Evolutionary conservation across 2,888 invertebrate species (phyloP).

Genomic region (Hyalella azteca): DNA sequence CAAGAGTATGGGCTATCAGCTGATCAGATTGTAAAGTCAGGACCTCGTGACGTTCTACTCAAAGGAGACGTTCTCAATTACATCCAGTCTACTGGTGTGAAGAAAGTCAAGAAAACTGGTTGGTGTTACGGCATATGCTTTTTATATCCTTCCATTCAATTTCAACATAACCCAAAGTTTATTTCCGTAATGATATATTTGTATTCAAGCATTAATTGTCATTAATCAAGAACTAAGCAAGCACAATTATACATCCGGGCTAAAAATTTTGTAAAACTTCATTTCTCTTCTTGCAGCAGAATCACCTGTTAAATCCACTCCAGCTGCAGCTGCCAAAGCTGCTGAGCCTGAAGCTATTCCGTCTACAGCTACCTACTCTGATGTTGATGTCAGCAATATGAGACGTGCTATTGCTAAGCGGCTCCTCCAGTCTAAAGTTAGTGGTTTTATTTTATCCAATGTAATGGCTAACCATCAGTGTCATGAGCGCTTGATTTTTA

Average conservation of each 20-base stretch:
- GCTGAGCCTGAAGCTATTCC: not conserved
- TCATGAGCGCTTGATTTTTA: no score
- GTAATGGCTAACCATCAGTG: no score
- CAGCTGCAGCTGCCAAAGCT: conserved; percentile 39
- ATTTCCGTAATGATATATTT: no score
- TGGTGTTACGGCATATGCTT: not conserved
- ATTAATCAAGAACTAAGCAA: no score
- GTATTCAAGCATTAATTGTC: no score
- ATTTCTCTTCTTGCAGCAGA: not conserved
- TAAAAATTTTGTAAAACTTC: not conserved
- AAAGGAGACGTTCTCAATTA: conserved; percentile 69
- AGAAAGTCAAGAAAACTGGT: conserved; percentile 51
- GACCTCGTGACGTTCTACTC: conserved; percentile 69
- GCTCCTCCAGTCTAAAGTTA: conserved; percentile 71
- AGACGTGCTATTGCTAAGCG: conserved; percentile 71
- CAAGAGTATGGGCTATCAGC: conserved; percentile 68
- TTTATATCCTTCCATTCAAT: no score
- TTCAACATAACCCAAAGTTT: no score
- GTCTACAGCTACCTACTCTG: conserved; percentile 63
- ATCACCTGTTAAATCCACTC: not conserved
- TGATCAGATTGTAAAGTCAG: conserved; percentile 66
- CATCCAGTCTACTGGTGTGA: conserved; percentile 65
- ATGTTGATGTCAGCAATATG: conserved; percentile 70
- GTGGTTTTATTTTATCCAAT: no score
- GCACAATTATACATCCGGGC: no score